Conservation (phyloP, 2,797 vertebrate genomes). For the Clangula hyemalis region DNA sequence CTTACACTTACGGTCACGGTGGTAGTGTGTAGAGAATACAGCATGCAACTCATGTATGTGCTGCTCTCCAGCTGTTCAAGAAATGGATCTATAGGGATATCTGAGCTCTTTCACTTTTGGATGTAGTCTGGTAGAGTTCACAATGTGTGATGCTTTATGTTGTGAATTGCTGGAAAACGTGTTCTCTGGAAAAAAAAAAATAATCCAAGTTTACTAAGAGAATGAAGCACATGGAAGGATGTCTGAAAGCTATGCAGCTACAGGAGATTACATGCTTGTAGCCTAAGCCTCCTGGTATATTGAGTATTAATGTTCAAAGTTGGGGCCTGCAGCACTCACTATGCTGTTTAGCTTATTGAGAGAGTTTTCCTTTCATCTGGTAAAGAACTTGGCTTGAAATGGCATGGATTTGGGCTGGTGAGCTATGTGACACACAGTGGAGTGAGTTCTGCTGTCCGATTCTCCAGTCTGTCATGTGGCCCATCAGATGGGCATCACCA, state of each 20-base stretch:
- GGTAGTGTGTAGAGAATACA: not conserved
- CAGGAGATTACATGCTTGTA: not conserved
- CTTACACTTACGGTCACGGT: not conserved
- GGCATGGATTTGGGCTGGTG: not conserved
- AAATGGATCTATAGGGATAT: not conserved
- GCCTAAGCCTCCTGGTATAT: not conserved
- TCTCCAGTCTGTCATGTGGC: not conserved
- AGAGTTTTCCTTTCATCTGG: constrained; percentile 2
- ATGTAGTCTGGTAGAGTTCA: not conserved
- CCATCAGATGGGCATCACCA: not conserved
- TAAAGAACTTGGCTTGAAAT: not conserved
- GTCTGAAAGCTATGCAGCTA: not conserved
- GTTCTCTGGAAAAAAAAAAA: constrained; percentile 5
- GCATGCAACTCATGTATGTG: not conserved
- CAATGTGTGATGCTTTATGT: not conserved
- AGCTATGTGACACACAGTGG: not conserved
- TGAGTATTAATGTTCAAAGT: not conserved
- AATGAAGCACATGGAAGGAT: not conserved
- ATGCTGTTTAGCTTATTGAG: not conserved
- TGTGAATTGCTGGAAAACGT: constrained; percentile 1
- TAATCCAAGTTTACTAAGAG: not conserved
- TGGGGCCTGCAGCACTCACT: not conserved
- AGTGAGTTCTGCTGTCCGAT: not conserved
- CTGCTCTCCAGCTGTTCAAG: not conserved
- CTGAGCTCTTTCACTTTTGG: not conserved